These are phyloP conservation scores for Eilema caniola DNA, from an alignment of 2,888 invertebrate species.

Conservation along the genomic window DNA sequence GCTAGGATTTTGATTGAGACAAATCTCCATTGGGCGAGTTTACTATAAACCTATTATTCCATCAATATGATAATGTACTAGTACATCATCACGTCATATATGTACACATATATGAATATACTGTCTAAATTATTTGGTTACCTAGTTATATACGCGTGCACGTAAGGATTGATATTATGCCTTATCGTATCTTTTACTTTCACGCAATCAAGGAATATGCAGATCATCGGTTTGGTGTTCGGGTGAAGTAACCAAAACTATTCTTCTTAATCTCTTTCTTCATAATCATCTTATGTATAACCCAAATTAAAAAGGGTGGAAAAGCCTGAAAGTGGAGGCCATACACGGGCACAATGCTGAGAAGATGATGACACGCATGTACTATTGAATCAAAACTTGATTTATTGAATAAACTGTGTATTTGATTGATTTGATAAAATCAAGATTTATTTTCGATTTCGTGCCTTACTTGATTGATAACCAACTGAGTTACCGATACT, in stretches of 20 bases:
- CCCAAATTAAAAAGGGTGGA: neutral
- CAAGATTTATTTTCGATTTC: neutral
- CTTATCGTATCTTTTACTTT: slow-evolving; percentile 55
- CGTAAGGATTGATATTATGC: neutral
- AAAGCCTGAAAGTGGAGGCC: too few species aligned
- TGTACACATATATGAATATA: too few species aligned
- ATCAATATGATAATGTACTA: too few species aligned
- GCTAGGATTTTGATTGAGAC: too few species aligned
- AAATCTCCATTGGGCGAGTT: too few species aligned
- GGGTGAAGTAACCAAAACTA: slow-evolving; percentile 84
- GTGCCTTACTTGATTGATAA: neutral
- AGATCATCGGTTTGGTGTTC: slow-evolving; percentile 91
- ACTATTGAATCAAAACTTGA: too few species aligned
- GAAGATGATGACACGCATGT: too few species aligned
- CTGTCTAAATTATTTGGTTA: too few species aligned
- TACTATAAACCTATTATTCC: too few species aligned
- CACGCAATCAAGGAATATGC: slow-evolving; percentile 89
- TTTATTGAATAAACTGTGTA: neutral
- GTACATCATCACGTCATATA: too few species aligned
- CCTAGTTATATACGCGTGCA: too few species aligned
- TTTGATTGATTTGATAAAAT: neutral
- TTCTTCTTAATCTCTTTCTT: slow-evolving; percentile 10
- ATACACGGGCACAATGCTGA: too few species aligned
- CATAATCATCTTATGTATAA: neutral
- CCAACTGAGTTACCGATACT: neutral